Conservation (phyloP, 2,113 vertebrate species). For the Mormyrus iriodes region DNA sequence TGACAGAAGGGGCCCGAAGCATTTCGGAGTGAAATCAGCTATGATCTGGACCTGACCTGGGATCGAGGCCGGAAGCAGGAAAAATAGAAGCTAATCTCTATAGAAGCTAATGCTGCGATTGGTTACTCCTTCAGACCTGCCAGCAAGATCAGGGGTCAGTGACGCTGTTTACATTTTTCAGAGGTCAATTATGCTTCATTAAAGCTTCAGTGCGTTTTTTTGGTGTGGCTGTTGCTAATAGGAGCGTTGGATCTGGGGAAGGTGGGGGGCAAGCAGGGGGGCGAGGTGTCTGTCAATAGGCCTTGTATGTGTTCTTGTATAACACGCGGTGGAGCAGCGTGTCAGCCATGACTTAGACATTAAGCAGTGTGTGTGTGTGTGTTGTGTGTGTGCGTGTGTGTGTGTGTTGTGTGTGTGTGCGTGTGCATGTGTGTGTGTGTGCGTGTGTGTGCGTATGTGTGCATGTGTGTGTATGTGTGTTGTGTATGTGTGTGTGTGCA, state of each 20-base stretch:
- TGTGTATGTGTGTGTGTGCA: not conserved
- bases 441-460: not conserved
- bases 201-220: slow-evolving; percentile 42
- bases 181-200: slow-evolving; percentile 52
- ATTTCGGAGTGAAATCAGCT: slow-evolving; percentile 19
- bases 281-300: not conserved
- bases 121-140: slow-evolving; percentile 52
- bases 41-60: slow-evolving; percentile 45
- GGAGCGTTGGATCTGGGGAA: not conserved
- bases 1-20: slow-evolving; percentile 31
- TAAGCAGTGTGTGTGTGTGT: not conserved
- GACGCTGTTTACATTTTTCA: slow-evolving; percentile 40
- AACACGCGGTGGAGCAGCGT: not conserved
- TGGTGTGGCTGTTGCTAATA: slow-evolving; percentile 38
- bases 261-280: not conserved
- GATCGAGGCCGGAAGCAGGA: slow-evolving; percentile 28
- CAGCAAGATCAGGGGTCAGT: slow-evolving; percentile 48
- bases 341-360: not conserved
- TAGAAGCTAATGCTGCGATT: slow-evolving; percentile 50
- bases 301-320: not conserved
- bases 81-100: slow-evolving; percentile 56
- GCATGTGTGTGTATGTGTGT: not conserved
- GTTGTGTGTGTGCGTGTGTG: not conserved
- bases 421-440: not conserved
- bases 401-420: not conserved